phyloP scores from a whole-genome alignment of 2,797 vertebrate species.

The Danio albolineatus region DNA sequence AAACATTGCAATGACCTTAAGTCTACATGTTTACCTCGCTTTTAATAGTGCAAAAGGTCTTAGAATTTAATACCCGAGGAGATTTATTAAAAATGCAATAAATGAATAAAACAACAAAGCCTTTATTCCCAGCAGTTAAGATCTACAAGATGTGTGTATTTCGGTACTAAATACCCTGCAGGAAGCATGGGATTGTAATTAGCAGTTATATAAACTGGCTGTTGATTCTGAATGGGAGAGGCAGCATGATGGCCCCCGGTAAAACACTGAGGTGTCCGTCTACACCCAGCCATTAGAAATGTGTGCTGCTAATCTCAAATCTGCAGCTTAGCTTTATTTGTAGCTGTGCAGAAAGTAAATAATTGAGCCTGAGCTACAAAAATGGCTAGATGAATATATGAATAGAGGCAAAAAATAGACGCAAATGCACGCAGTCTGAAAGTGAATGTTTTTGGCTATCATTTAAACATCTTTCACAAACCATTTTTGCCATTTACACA shows the following conservation, averaged over 20 bases:
- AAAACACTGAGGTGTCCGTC: slow-evolving; percentile 15
- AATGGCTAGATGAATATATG: not conserved
- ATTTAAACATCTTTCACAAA: not conserved
- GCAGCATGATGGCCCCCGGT: slow-evolving; percentile 11
- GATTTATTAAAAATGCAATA: not conserved
- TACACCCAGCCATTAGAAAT: slow-evolving; percentile 19
- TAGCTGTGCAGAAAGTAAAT: not conserved
- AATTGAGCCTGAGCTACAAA: not conserved
- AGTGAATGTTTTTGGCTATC: not conserved
- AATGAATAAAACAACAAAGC: slow-evolving; percentile 29
- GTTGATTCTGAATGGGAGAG: slow-evolving; percentile 34
- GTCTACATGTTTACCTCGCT: not conserved
- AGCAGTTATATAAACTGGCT: slow-evolving; percentile 32
- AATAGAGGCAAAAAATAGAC: not conserved
- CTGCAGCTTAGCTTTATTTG: not conserved
- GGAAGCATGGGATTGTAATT: slow-evolving; percentile 25
- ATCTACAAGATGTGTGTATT: not conserved
- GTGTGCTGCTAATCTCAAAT: not conserved
- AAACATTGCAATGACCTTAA: not conserved
- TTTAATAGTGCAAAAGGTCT: not conserved
- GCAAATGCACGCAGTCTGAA: not conserved
- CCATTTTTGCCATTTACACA: not conserved
- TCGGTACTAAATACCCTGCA: slow-evolving; percentile 15
- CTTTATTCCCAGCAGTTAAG: not conserved
- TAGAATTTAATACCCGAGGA: not conserved